Evolutionary conservation across 2,113 vertebrate species (phyloP), one percentile per base, ranked within the genome.

Genomic region (Pituophis catenifer): DNA sequence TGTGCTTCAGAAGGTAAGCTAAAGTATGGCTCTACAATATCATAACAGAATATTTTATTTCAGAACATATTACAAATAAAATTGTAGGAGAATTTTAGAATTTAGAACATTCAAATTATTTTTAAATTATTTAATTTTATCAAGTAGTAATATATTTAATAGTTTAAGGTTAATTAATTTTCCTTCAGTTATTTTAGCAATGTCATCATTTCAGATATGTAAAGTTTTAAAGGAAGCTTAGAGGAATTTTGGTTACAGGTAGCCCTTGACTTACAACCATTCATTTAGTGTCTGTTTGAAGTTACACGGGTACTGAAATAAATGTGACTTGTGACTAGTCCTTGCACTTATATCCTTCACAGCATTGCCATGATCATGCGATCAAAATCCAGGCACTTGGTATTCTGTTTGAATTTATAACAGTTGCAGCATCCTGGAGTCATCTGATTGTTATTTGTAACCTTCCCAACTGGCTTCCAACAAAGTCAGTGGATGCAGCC

Each of bases 111-210:
- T 92, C 54, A 75, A 70, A n/a, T 88, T 13, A 87, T 52, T 50
- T 48, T 75, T 52, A n/a, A 70, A 70, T 6, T 33, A 50, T 52
- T 87, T 62, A 26, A 58, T 33, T 58, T 85, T 48, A 86, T 57
- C 26, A 91, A 75, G 29, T 54, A 90, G 9, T 81, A 38, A 38
- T 86, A 58, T 81, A 86, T 86, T 86, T 58, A 26, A 48, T 19
- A 9, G 33, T 86, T 91, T 91, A 48, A 86, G 70, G 12, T 48
- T 48, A 48, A 48, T 52, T 15, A 15, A 57, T 91, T 57, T 10
- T 90, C 58, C 58, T 91, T 91, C 70, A 85, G 53, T 86, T 91
- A 85, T 91, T 75, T 57, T 91, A 57, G 57, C 70, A 15, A 85
- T 55, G 21, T 91, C 48, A 91, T 91, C 62, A 26, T 65, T 65